Conservation (phyloP, 2,888 invertebrate genomes). For the Enchytraeus crypticus region DNA sequence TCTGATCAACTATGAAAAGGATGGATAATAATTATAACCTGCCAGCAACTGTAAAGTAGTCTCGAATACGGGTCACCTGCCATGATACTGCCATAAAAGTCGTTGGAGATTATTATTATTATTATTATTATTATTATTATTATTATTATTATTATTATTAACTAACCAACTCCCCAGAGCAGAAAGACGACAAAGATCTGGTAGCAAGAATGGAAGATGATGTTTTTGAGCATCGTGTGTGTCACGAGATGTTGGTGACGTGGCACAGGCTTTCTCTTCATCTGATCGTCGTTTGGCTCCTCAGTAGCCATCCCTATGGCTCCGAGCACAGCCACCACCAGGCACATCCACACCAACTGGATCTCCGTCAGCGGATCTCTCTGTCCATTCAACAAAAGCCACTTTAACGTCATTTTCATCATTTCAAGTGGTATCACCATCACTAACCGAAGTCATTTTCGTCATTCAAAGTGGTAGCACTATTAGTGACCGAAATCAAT, state of each 20-base stretch:
- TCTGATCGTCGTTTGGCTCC: neutral
- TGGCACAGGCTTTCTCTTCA: neutral
- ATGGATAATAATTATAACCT: no score
- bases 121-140: neutral
- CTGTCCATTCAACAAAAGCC: no score
- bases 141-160: neutral
- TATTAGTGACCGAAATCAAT: no score
- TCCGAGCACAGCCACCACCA: neutral
- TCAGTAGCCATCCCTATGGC: neutral
- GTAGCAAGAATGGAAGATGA: neutral
- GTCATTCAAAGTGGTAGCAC: no score
- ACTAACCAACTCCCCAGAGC: neutral
- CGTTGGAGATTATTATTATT: no score
- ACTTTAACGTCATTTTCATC: no score
- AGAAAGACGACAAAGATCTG: neutral
- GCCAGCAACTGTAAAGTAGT: no score
- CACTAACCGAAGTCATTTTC: no score
- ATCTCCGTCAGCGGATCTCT: neutral
- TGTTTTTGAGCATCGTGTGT: neutral
- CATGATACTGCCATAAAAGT: no score
- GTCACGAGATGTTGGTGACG: neutral
- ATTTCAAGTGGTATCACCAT: no score
- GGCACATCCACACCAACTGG: neutral
- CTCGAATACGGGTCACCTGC: no score
- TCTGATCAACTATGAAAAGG: no score